Evolutionary conservation across 2,888 invertebrate genomes (phyloP), one percentile per base, ranked within the genome.

Genomic region (Cantharis flavilabris): DNA sequence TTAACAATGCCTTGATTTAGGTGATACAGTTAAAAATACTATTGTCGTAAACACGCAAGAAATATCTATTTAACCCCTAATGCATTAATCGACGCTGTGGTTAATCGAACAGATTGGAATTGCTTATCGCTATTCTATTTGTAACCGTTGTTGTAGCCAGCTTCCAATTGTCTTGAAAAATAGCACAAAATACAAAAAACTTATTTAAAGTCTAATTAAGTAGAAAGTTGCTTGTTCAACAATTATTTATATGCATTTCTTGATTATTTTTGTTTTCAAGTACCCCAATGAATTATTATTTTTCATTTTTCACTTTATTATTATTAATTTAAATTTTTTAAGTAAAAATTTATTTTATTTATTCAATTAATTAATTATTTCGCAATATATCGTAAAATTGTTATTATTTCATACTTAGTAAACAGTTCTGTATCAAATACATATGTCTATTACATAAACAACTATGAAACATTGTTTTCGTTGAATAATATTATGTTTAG

Each of bases 1-100:
- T 49, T n/a, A 49, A 2, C 49, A 2, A 23, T 67, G 65, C n/a
- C 73, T 26, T 28, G 69, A 69, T 69, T 73, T 73, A 69, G 69
- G 73, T 73, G 69, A 70, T 70, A 69, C 73, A 69, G 62, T 73
- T 73, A 73, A 73, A 73, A 73, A 18, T 69, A 70, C 69, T 69
- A 67, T 65, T 73, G 73, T 73, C 73, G 70, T 69, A 73, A 75
- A 71, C 75, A 75, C 71, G 71, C 70, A 75, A 75, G 71, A 70
- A 75, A 62, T 28, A 70, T 71, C 75, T 71, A 67, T 71, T 75
- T 71, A 65, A 64, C 65, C 67, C 71, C 65, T 64, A 71, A 75
- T 75, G 75, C 75, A 75, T 75, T 75, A 75, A 75, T 75, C 75
- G 70, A 64, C 71, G 65, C 63, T 71, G 75, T 70, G 70, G 75